These are phyloP conservation scores for Andricus grossulariae DNA, from an alignment of 1,140 invertebrate species.

Conservation along the genomic window DNA sequence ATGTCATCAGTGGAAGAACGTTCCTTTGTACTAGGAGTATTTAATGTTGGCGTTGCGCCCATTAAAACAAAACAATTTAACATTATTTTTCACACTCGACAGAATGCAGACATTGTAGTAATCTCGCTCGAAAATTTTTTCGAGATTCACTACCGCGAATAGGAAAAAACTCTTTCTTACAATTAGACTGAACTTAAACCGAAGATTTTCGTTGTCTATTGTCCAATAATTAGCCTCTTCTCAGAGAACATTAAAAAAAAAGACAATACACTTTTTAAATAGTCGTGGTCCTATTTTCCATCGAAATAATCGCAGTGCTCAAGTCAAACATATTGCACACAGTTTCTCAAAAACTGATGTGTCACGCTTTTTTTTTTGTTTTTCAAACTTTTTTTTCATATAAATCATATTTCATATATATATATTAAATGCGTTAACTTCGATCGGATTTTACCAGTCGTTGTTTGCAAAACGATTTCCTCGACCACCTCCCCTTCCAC, in stretches of 20 bases:
- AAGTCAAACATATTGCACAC: slow-evolving; percentile 19
- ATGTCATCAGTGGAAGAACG: slow-evolving; percentile 1
- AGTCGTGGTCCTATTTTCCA: neutral
- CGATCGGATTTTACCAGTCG: neutral
- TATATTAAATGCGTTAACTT: neutral
- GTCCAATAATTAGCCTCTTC: too few relatives aligned
- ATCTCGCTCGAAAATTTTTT: too few relatives aligned
- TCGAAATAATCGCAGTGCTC: neutral
- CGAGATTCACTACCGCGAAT: too few relatives aligned
- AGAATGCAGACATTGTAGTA: too few relatives aligned
- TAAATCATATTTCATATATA: neutral
- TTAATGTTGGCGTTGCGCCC: neutral
- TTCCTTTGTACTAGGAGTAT: neutral
- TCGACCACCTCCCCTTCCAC: too few relatives aligned
- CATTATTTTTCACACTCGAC: neutral
- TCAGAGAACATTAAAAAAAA: neutral
- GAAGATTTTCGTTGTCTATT: too few relatives aligned
- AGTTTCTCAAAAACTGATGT: slow-evolving; percentile 20
- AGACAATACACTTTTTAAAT: neutral
- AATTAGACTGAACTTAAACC: too few relatives aligned
- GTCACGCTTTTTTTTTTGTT: neutral
- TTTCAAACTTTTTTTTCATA: neutral
- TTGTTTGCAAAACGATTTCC: neutral
- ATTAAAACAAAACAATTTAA: neutral
- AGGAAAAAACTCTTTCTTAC: too few relatives aligned